Evolutionary conservation across 2,113 vertebrate species (phyloP).

Genomic region (Lampris incognitus): DNA sequence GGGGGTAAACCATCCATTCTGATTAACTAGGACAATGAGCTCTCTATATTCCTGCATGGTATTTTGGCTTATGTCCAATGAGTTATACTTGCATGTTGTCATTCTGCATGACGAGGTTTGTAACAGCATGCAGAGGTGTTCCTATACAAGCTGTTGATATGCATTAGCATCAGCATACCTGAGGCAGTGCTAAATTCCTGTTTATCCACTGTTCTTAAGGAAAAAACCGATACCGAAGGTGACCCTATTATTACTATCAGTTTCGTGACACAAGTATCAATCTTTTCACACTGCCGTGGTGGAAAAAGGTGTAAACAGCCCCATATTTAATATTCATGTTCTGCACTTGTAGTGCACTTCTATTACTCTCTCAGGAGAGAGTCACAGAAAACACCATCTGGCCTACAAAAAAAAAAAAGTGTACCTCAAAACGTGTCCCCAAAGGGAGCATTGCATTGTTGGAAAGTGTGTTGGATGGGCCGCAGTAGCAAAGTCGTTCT

Average conservation of each 20-base stretch:
- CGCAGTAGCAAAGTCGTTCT: constrained; percentile 26
- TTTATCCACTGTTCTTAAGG: no score
- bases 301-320: background rate
- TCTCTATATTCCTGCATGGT: background rate
- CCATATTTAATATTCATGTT: constrained; percentile 6
- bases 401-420: constrained; percentile 12
- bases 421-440: constrained; percentile 4
- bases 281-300: no score
- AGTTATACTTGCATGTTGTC: background rate
- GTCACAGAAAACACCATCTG: constrained; percentile 19
- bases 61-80: constrained; percentile 2
- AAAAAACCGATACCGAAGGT: no score
- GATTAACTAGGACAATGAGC: constrained; percentile 6
- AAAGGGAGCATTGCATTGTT: constrained; percentile 23
- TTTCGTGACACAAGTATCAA: no score
- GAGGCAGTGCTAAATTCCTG: no score
- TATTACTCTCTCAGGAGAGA: background rate
- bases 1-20: constrained; percentile 11
- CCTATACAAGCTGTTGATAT: no score
- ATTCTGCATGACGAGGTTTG: no score
- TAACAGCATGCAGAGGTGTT: no score
- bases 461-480: constrained; percentile 3
- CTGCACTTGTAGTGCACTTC: background rate
- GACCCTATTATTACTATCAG: no score
- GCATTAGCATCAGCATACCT: no score